Base-by-base conservation (phyloP, 2,888 invertebrate genomes). In the Empis livida region DNA sequence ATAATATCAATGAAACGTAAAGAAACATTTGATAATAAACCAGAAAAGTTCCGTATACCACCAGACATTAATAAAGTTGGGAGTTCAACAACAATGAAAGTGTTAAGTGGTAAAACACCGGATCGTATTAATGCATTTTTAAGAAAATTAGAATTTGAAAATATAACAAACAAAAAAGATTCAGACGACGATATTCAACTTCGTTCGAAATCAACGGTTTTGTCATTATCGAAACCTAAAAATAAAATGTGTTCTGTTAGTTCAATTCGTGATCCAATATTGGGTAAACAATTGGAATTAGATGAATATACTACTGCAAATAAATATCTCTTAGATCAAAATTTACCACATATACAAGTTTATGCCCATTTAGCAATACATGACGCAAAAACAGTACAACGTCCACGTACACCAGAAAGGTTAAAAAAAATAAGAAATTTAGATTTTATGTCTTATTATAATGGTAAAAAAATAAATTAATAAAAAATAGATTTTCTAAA, bases 21-120 rank as follows among this genome's bases (percentile, higher is more conserved):
- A 8, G 10, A 16, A 16, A 5, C 4, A 17, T 31, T 14, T 27
- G 37, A 42, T 37, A 63, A 42, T 59, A 71, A n/a, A n/a, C n/a
- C 5, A n/a, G 70, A 73, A 27, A 59, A 71, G n/a, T 73, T 68
- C 56, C 73, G 76, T 32, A 67, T 81, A 53, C 90, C 90, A 5
- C 78, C 82, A 0, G 90, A 91, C 62, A 76, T 90, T 10, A 72
- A 73, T 55, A 77, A 82, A 61, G 74, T 80, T 20, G 83, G 80
- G 51, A 88, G 87, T 57, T 84, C 78, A 45, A 84, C 84, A 16
- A 87, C 87, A 0, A 71, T 85, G 46, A 82, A 84, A 70, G 87
- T 83, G 58, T 67, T 65, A 56, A 70, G 42, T 8, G 50, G 52
- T 14, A 45, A 44, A 8, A 31, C 51, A 42, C 49, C 46, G 38